A percentile compares a stretch with the other conserved stretches of the same genome.
phyloP scores from a whole-genome alignment of 2,797 vertebrate genomes.

The Psittacula echo region DNA sequence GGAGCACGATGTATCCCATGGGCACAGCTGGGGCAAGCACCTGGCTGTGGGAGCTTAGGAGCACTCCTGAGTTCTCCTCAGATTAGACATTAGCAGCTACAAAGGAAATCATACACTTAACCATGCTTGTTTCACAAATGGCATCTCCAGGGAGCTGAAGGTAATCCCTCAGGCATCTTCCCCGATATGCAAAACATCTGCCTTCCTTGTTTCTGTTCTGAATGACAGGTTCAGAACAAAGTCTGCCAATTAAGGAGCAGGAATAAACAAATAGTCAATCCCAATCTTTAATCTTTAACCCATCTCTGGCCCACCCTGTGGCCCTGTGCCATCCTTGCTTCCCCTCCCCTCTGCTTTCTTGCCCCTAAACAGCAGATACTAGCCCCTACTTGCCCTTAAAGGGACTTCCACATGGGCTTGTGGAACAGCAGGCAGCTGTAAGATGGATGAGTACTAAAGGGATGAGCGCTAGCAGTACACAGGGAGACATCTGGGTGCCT shows the following conservation, averaged over 20 bases:
- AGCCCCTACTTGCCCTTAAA: neutral
- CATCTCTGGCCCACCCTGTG: neutral
- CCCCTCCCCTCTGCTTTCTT: neutral
- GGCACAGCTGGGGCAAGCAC: rapidly evolving
- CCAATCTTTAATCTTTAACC: neutral
- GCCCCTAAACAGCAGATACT: neutral
- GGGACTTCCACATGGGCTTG: neutral
- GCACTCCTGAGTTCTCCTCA: neutral
- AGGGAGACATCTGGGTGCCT: neutral
- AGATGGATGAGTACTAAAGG: neutral
- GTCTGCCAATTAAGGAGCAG: neutral
- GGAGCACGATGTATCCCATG: rapidly evolving
- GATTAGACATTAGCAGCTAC: neutral
- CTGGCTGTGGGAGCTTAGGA: neutral
- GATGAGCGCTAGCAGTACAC: neutral
- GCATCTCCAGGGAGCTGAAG: neutral
- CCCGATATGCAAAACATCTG: neutral
- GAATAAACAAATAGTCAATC: neutral
- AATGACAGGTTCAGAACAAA: neutral
- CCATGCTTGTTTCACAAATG: neutral
- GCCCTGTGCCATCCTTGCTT: neutral
- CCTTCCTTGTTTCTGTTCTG: neutral
- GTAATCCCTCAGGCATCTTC: neutral
- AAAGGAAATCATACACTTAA: neutral
- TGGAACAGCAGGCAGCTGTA: neutral